phyloP scores from a whole-genome alignment of 2,888 invertebrate species.

The Lithophane socia region DNA sequence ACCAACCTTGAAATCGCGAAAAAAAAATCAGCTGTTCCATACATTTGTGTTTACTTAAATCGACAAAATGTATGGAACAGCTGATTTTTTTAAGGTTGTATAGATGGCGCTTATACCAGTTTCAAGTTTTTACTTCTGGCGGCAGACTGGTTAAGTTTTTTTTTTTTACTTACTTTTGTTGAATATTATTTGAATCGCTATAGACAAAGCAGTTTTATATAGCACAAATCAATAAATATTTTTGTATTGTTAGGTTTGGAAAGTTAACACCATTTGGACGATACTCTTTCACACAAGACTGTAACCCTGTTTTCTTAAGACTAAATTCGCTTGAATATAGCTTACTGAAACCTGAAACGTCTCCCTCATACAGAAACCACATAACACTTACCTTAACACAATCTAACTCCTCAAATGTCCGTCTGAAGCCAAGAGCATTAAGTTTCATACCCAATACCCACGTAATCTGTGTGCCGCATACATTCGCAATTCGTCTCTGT shows the following conservation, averaged over 20 bases:
- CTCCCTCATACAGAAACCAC: conserved; percentile 12
- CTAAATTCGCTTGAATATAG: background rate
- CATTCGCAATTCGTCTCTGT: conserved; percentile 76
- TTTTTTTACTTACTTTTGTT: too few species aligned
- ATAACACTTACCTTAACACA: conserved; percentile 37
- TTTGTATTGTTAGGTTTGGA: background rate
- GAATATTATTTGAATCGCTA: background rate
- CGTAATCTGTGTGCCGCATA: conserved; percentile 67
- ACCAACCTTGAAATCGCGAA: too few species aligned
- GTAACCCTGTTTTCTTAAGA: background rate
- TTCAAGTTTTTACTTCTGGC: too few species aligned
- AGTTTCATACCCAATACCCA: conserved; percentile 63
- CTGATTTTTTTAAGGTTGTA: too few species aligned
- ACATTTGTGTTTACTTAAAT: too few species aligned
- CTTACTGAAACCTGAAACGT: conserved; percentile 1
- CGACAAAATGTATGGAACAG: too few species aligned
- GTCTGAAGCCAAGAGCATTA: conserved; percentile 50
- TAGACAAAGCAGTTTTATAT: too few species aligned
- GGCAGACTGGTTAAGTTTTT: too few species aligned
- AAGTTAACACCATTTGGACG: background rate
- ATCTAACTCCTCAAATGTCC: conserved; percentile 39
- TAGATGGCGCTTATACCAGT: too few species aligned
- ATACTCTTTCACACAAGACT: background rate
- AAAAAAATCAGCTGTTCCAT: too few species aligned
- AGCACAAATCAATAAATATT: too few species aligned